Evolutionary conservation across 2,797 vertebrate genomes (phyloP).

Genomic region (Austrolebias charrua): DNA sequence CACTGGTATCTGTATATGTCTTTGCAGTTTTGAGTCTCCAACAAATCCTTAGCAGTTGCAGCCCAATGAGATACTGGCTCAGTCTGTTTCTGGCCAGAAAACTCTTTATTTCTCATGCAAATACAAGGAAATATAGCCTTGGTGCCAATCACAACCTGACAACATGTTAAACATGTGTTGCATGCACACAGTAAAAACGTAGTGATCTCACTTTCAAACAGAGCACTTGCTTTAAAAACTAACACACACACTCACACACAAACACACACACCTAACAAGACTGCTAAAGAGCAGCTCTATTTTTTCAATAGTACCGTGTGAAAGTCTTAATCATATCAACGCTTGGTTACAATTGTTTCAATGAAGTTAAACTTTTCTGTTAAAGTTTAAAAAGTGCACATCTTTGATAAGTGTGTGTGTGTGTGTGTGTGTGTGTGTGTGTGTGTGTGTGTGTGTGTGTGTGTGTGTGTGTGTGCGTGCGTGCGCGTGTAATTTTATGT

Average conservation of each 20-base stretch:
- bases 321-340: background rate
- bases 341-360: too few relatives aligned
- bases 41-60: too few relatives aligned
- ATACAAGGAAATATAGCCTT: slow-evolving; percentile 34
- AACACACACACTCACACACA: background rate
- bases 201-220: slow-evolving; percentile 56
- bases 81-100: slow-evolving; percentile 28
- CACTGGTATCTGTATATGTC: too few relatives aligned
- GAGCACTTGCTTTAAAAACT: slow-evolving; percentile 40
- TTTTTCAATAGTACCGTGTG: too few relatives aligned
- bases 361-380: background rate
- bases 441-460: too few relatives aligned
- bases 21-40: too few relatives aligned
- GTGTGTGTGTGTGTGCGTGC: too few relatives aligned
- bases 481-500: background rate
- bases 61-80: too few relatives aligned
- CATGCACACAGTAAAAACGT: slow-evolving; percentile 47
- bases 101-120: slow-evolving; percentile 48
- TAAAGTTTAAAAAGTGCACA: background rate
- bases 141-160: slow-evolving; percentile 61
- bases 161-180: slow-evolving; percentile 68
- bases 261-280: background rate
- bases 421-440: too few relatives aligned
- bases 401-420: background rate
- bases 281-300: background rate